Conservation (phyloP, 2,888 invertebrate species). For the Rapana venosa region DNA sequence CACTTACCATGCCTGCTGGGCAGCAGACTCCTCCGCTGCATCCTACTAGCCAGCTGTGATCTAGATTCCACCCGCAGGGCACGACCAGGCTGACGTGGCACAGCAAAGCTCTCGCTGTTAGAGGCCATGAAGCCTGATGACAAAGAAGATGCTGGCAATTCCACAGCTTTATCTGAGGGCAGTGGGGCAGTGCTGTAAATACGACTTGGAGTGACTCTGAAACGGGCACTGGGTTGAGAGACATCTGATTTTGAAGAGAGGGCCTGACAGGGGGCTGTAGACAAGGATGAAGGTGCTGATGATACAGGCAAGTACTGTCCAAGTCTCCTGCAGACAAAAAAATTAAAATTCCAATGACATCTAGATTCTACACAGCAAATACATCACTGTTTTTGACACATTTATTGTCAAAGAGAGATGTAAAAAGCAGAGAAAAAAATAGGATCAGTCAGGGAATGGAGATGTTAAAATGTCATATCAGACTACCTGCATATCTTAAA, state of each 20-base stretch:
- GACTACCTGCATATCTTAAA: no score
- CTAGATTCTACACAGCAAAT: no score
- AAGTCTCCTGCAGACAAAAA: no score
- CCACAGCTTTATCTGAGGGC: not conserved
- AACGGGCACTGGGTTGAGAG: not conserved
- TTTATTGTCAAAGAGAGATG: no score
- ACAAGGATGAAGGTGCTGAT: not conserved
- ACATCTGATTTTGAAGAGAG: not conserved
- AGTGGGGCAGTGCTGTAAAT: not conserved
- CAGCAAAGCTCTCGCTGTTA: not conserved
- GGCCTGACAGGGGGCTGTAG: not conserved
- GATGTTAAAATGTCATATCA: no score
- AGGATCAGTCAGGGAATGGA: no score
- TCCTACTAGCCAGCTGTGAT: not conserved
- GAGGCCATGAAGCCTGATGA: not conserved
- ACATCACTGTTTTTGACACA: no score
- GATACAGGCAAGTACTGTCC: not conserved
- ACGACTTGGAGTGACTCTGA: slow-evolving; percentile 30
- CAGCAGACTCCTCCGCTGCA: not conserved
- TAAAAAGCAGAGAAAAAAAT: no score
- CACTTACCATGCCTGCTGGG: not conserved
- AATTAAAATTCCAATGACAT: no score
- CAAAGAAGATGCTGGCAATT: not conserved
- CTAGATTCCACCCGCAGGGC: not conserved
- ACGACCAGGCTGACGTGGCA: slow-evolving; percentile 18